Percentiles rank a stretch among this genome's conserved stretches.
Evolutionary conservation across 2,113 vertebrate species (phyloP).

Genomic region (Sclerurus mexicanus): DNA sequence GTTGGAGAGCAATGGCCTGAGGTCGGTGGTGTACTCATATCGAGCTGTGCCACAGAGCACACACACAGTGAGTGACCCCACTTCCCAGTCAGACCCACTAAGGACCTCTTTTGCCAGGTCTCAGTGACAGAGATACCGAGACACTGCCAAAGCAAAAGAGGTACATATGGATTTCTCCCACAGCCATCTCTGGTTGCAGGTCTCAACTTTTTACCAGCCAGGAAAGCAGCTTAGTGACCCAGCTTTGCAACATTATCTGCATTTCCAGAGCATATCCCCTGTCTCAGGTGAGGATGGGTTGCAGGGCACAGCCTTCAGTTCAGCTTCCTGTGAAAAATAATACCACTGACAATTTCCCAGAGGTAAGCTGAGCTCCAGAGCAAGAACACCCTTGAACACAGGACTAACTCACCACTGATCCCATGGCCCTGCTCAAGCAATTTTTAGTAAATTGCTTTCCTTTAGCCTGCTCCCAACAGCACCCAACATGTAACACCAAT

Average conservation of each 20-base stretch:
- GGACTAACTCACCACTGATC: neutral
- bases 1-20: neutral
- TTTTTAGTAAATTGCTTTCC: neutral
- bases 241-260: neutral
- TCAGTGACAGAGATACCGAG: neutral
- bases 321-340: neutral
- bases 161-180: neutral
- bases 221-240: neutral
- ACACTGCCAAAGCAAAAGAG: neutral
- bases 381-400: neutral
- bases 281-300: neutral
- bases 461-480: neutral
- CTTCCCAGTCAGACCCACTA: neutral
- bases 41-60: neutral
- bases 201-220: neutral
- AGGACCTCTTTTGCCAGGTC: neutral
- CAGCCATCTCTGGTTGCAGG: neutral
- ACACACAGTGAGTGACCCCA: neutral
- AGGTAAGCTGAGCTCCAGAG: neutral
- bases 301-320: neutral
- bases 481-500: neutral
- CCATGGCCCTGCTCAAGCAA: neutral
- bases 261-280: neutral
- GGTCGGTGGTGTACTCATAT: fast-evolving
- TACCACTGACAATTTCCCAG: neutral